phyloP scores from a whole-genome alignment of 2,113 vertebrate genomes.

The Prochilodus magdalenae region DNA sequence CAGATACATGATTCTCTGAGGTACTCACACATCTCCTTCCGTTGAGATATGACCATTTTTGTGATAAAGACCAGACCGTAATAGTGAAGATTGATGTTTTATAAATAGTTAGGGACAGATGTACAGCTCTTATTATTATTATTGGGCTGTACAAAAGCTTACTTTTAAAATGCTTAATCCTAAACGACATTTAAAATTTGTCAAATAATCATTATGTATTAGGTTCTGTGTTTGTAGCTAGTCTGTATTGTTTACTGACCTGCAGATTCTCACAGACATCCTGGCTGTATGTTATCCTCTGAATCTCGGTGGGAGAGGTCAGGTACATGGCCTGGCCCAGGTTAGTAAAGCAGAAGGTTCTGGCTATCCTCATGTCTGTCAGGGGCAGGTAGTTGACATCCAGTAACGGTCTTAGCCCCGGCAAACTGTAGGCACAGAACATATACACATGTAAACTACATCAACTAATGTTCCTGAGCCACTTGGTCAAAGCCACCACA shows the following conservation, averaged over 20 bases:
- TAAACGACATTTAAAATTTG: too few relatives aligned
- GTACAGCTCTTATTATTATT: too few relatives aligned
- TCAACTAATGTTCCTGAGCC: not conserved
- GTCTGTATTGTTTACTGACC: constrained; percentile 70
- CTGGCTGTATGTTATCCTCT: constrained; percentile 98
- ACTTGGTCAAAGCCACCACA: not conserved
- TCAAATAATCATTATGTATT: too few relatives aligned
- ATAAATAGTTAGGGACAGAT: too few relatives aligned
- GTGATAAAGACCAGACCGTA: too few relatives aligned
- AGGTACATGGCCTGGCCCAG: constrained; percentile 97
- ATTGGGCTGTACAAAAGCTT: too few relatives aligned
- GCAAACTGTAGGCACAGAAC: constrained; percentile 82
- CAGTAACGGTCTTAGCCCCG: constrained; percentile 94
- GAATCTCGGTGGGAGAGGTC: constrained; percentile 96
- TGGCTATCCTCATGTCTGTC: constrained; percentile 99
- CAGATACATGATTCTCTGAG: too few relatives aligned
- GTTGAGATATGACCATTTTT: too few relatives aligned
- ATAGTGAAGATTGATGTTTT: too few relatives aligned
- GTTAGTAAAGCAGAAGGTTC: constrained; percentile 98
- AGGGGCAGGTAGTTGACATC: constrained; percentile 98
- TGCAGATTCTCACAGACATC: constrained; percentile 98
- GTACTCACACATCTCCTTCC: too few relatives aligned
- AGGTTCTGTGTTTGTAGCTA: too few relatives aligned
- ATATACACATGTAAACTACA: not conserved
- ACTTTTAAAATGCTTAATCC: too few relatives aligned